Base-by-base conservation (phyloP, 1,140 invertebrate species). In the Drosophila ohnishii region DNA sequence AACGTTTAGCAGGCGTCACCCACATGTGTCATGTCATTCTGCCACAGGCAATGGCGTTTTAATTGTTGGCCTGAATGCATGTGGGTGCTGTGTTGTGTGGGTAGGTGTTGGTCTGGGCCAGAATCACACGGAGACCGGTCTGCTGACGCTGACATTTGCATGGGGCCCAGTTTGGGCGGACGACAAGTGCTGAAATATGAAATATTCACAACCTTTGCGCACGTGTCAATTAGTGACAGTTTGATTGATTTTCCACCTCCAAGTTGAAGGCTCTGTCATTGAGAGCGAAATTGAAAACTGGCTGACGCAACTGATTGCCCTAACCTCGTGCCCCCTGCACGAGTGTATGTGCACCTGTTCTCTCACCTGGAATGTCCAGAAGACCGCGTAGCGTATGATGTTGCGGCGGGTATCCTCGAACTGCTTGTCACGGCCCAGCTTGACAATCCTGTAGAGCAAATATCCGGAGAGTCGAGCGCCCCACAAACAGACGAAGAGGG, bases 331-430 rank as follows among this genome's bases (percentile, higher is more conserved):
- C 37, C 30, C 7, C 19, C 10, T 42, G 39, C 48, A 48, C 22
- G 11, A 10, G 5, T 16, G 10, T 48, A 10, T 34, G 37, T 55
- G 14, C 25, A 16, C 19, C 19, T 53, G 51, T 37, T 37, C 19
- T 53, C 81, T 90, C 92, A 96, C 96, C 93, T 97, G 97, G 92
- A 98, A 98, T 1, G 96, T 97, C 95, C 97, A 98, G 92, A 98
- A 98, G 1, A 97, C 95, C 25, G 96, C 96, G 91, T 97, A 98
- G 75, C 96, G 93, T 32, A 97, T 95, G 6, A 96, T 94, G 85
- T 97, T 98, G 70, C 96, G 96, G 65, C 96, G 94, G 66, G 96
- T 95, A 92, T 98, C 97, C 86, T 97, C 96, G 90, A 98, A 98
- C 79, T 96, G 94, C 76, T 97, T 96, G 91, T 98, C 97, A 81